These are phyloP conservation scores for Dryoscopus gambensis DNA, from an alignment of 2,113 vertebrate genomes.

Conservation along the genomic window DNA sequence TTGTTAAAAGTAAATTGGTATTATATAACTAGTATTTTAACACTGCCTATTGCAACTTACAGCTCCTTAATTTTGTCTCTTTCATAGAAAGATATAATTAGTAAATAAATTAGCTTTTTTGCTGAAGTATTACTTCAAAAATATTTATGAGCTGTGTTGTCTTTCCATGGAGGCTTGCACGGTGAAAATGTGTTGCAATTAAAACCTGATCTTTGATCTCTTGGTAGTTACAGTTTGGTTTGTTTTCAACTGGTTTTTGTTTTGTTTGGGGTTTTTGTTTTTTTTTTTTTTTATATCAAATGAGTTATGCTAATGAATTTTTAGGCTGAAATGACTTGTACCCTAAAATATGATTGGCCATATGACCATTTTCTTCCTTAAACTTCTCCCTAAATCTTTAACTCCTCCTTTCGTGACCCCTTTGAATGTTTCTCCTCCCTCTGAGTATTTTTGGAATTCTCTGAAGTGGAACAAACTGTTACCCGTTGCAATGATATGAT, in stretches of 20 bases:
- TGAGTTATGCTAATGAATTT: neutral
- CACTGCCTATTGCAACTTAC: slow-evolving; percentile 56
- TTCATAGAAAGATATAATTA: slow-evolving; percentile 70
- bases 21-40: slow-evolving; percentile 68
- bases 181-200: slow-evolving; percentile 44
- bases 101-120: slow-evolving; percentile 72
- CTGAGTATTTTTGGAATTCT: neutral
- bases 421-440: neutral
- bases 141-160: slow-evolving; percentile 51
- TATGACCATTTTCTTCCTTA: neutral
- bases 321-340: neutral
- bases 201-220: slow-evolving; percentile 64
- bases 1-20: slow-evolving; percentile 71
- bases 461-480: neutral
- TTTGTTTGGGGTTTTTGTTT: neutral
- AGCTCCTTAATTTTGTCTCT: slow-evolving; percentile 62
- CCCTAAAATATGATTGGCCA: neutral
- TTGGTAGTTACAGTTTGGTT: slow-evolving; percentile 8
- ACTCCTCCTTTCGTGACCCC: neutral
- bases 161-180: slow-evolving; percentile 32
- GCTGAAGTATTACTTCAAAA: slow-evolving; percentile 69
- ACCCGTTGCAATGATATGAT: neutral
- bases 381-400: neutral
- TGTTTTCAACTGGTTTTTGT: neutral
- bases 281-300: neutral